Base-by-base conservation (phyloP, 1,140 invertebrate genomes). In the Drosophila eugracilis region DNA sequence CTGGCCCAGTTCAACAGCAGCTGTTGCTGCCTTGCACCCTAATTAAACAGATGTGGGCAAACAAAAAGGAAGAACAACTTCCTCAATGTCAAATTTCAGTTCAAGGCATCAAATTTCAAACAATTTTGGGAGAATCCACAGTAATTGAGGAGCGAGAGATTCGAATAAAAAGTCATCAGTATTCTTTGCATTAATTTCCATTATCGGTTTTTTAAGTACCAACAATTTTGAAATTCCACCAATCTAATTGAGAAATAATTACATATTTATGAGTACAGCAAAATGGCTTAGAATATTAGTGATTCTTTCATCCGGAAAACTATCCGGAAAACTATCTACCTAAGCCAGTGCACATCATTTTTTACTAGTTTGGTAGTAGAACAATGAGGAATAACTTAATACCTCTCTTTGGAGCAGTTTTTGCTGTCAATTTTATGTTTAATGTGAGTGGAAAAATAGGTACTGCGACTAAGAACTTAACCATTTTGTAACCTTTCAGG, bases 1-100 rank as follows among this genome's bases (percentile, higher is more conserved):
- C 32, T 45, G 42, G 21, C 44, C 50, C 57, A 57, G 36, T 24
- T 24, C 60, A 53, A 57, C 73, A 78, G 63, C 78, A 65, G 79
- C 26, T 71, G 71, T 28, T 71, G 79, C 26, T 71, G 71, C 32
- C 37, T 58, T 48, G 22, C 21, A 42, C 36, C 72, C 63, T 60
- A 84, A 85, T 78, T 78, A 59, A 75, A 75, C 79, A 84, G 75
- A 81, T 84, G 79, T 60, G 59, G 30, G 30, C 17, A 45, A 60
- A 62, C 44, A 59, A 24, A 6, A 7, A 12, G 12, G 37, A n/a
- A 17, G n/a, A 3, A 6, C 15, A 24, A 54, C 54, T 66, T 83
- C 75, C 75, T 67, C 36, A 42, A 44, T 67, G 55, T 47, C 45
- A 39, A 24, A 59, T 72, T 72, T 52, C 69, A 49, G 22, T 24